Evolutionary conservation across 2,797 vertebrate species (phyloP).

Genomic region (Acanthurus lineatus): DNA sequence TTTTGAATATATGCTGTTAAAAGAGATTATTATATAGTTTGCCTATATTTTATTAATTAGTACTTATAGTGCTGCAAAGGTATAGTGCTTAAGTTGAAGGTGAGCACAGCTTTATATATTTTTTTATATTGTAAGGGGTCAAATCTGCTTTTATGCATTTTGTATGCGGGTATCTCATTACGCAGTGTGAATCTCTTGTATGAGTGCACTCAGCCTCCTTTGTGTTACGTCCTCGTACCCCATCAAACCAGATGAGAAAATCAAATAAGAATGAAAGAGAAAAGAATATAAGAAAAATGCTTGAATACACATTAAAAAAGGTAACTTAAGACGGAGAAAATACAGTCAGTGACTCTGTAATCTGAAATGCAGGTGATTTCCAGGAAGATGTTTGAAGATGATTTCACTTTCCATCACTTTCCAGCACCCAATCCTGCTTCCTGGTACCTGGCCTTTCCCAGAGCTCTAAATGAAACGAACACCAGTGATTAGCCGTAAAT

Average conservation of each 20-base stretch:
- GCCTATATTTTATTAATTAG: too few relatives aligned
- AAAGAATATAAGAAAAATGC: neutral
- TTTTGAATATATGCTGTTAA: neutral
- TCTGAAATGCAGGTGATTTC: neutral
- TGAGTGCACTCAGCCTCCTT: neutral
- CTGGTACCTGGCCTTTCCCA: too few relatives aligned
- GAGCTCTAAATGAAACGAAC: slow-evolving; percentile 14
- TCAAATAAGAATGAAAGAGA: neutral
- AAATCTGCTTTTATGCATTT: too few relatives aligned
- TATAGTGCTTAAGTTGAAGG: neutral
- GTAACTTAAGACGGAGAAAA: neutral
- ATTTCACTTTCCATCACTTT: too few relatives aligned
- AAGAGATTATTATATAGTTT: neutral
- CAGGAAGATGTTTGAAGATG: too few relatives aligned
- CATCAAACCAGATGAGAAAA: too few relatives aligned
- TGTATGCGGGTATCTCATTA: neutral
- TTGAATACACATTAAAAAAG: neutral
- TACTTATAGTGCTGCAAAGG: neutral
- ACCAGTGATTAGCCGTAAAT: slow-evolving; percentile 13
- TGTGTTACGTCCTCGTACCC: neutral
- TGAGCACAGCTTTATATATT: neutral
- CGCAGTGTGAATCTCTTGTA: neutral
- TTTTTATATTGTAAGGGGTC: too few relatives aligned
- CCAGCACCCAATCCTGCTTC: neutral
- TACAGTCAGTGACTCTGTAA: neutral